A percentile compares a stretch with the other conserved stretches of the same genome.
phyloP scores from a whole-genome alignment of 2,113 vertebrate genomes.

The Scopus umbretta region DNA sequence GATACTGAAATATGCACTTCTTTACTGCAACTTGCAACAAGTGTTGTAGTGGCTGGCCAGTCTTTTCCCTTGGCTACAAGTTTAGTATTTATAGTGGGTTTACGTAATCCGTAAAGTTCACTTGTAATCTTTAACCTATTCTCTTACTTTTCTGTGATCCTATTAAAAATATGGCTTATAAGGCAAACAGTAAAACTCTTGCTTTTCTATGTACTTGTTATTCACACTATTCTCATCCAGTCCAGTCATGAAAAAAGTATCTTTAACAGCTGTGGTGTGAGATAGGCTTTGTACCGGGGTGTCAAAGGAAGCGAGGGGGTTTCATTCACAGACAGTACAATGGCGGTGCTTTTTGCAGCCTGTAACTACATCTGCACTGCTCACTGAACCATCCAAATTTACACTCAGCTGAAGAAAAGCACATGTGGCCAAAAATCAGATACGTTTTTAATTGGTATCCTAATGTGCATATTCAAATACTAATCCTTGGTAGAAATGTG shows the following conservation, averaged over 20 bases:
- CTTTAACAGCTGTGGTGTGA: neutral
- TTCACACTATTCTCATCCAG: neutral
- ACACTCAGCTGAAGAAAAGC: neutral
- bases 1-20: neutral
- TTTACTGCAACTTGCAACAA: neutral
- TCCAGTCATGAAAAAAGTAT: neutral
- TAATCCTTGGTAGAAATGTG: neutral
- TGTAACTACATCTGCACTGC: slow-evolving; percentile 1
- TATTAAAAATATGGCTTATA: neutral
- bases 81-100: neutral
- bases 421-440: neutral
- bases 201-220: neutral
- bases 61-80: neutral
- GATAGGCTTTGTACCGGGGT: neutral
- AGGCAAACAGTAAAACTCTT: neutral
- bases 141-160: neutral
- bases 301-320: neutral
- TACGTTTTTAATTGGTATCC: neutral
- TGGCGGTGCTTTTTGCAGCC: neutral
- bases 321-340: neutral
- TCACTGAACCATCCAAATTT: slow-evolving; percentile 6
- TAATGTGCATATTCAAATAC: neutral
- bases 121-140: neutral
- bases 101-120: fast-evolving
- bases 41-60: neutral